phyloP scores from a whole-genome alignment of 1,140 invertebrate genomes.

The Ceratosolen solmsi region DNA sequence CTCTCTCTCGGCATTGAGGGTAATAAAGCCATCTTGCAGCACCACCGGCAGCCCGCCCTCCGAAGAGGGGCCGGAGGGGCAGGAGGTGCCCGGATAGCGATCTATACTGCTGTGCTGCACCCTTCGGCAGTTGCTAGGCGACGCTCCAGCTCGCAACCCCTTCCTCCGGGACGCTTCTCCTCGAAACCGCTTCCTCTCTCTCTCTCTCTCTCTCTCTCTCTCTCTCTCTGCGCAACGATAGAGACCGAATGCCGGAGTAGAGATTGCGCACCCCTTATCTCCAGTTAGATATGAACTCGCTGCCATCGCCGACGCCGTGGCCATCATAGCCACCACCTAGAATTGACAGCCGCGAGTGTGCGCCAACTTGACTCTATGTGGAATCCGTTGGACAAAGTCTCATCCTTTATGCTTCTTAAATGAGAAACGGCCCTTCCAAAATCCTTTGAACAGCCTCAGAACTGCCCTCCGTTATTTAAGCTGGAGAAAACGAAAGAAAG shows the following conservation, averaged over 20 bases:
- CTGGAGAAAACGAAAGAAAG: background rate
- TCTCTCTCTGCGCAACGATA: conserved; percentile 10
- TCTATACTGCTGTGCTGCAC: conserved; percentile 60
- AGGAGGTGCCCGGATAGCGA: conserved; percentile 63
- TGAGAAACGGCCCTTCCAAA: background rate
- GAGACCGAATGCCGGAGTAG: background rate
- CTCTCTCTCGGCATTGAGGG: conserved; percentile 56
- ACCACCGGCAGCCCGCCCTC: conserved; percentile 54
- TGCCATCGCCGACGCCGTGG: background rate
- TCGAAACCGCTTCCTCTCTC: conserved; percentile 32
- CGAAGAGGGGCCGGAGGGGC: conserved; percentile 7
- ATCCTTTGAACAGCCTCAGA: too few relatives aligned
- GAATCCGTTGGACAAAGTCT: background rate
- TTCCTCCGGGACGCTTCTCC: conserved; percentile 32
- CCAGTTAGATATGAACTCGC: background rate
- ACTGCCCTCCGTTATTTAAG: too few relatives aligned
- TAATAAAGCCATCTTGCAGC: conserved; percentile 66
- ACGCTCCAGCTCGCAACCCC: conserved; percentile 46
- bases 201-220: conserved; percentile 38
- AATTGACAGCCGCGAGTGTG: background rate
- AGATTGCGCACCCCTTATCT: conserved; percentile 32
- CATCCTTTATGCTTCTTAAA: background rate
- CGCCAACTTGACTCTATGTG: background rate
- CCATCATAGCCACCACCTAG: background rate
- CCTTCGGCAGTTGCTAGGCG: conserved; percentile 57